Base-by-base conservation (phyloP, 1,140 invertebrate species). In the Leptopilina clavipes region DNA sequence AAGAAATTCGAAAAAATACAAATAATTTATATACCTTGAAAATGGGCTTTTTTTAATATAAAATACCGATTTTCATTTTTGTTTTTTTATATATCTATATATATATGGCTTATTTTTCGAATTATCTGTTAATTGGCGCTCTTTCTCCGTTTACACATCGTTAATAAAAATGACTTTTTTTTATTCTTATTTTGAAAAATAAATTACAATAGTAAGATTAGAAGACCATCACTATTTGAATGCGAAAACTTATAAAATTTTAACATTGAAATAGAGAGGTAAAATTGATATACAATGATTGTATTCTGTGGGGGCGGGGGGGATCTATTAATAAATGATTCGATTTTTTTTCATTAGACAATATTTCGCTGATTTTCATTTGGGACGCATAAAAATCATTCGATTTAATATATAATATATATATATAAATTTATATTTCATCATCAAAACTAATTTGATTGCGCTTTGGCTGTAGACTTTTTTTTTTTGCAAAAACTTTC, bases 11-110 rank as follows among this genome's bases (percentile, higher is more conserved):
- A 89, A 81, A 85, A 87, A 89, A 89, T 89, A 88, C 83, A 89
- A 88, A 89, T 90, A 89, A 90, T 90, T 90, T 90, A 89, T 89
- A 89, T 88, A 90, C 81, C 79, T 84, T 85, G 75, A 82, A 76
- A 75, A 75, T 45, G 59, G 71, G 14, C 75, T 71, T 70, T 52
- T 73, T 70, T 44, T 40, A 52, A 14, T 73, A 75, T 31, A 65
- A 65, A 65, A 48, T 44, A 71, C 70, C 59, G 59, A 65, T 7
- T 19, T 65, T 65, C 25, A 31, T 31, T 31, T 22, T 65, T 52
- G n/a, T n/a, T n/a, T n/a, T n/a, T n/a, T n/a, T n/a, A n/a, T n/a
- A n/a, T n/a, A n/a, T 40, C 2, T 40, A 40, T 40, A 40, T 40
- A 40, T 40, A 40, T 40, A 65, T 65, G 59, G 59, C 59, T 65